Percentiles rank a stretch among this genome's conserved stretches.
These are phyloP conservation scores for Lerista edwardsae DNA, from an alignment of 2,797 vertebrate species.

Conservation along the genomic window DNA sequence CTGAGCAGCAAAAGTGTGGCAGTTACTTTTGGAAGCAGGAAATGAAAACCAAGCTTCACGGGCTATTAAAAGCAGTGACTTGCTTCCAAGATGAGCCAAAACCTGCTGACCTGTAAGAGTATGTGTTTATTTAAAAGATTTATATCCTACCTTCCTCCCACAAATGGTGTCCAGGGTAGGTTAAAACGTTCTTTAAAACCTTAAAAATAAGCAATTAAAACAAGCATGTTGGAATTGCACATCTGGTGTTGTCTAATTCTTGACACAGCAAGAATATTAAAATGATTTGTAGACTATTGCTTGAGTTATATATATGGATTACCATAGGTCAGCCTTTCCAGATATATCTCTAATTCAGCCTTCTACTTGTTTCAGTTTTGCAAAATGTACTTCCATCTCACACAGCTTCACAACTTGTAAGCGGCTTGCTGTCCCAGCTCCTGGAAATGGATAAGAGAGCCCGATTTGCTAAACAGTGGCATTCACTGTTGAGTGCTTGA, in stretches of 20 bases:
- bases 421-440: slow-evolving; percentile 21
- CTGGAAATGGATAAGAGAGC: neutral
- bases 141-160: neutral
- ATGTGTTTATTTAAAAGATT: neutral
- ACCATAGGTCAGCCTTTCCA: neutral
- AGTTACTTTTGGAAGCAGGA: neutral
- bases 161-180: neutral
- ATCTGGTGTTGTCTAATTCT: neutral
- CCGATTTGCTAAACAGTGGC: neutral
- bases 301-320: neutral
- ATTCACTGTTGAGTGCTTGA: neutral
- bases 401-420: neutral
- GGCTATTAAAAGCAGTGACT: neutral
- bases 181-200: no score
- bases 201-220: no score
- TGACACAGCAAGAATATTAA: neutral
- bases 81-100: neutral
- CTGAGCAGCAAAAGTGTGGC: no score
- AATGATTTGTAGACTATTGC: neutral
- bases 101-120: no score
- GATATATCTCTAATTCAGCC: neutral
- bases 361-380: neutral
- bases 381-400: neutral
- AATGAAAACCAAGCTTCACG: neutral
- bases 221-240: neutral